Percentiles rank a stretch among this genome's conserved stretches.
Conservation (phyloP, 2,888 invertebrate species). For the Habroteleia sp. region DNA sequence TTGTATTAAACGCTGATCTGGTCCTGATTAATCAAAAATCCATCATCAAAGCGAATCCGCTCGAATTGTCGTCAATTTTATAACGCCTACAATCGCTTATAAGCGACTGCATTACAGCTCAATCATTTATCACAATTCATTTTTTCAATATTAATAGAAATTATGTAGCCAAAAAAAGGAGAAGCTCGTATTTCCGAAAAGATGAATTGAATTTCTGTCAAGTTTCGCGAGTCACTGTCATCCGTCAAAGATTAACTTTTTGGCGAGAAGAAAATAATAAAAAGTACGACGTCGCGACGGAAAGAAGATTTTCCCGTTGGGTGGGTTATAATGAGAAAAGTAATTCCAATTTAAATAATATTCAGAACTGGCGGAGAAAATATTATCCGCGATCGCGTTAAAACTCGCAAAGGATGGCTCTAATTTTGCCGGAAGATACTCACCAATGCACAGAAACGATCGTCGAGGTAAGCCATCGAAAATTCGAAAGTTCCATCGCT, state of each 20-base stretch:
- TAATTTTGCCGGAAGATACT: slow-evolving; percentile 67
- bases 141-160: slow-evolving; percentile 14
- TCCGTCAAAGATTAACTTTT: slow-evolving; percentile 78
- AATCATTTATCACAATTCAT: not conserved
- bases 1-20: slow-evolving; percentile 28
- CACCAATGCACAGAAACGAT: slow-evolving; percentile 35
- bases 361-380: slow-evolving; percentile 74
- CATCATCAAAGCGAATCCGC: slow-evolving; percentile 5
- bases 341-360: slow-evolving; percentile 81
- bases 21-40: slow-evolving; percentile 40
- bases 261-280: slow-evolving; percentile 72
- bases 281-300: slow-evolving; percentile 71
- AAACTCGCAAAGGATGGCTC: slow-evolving; percentile 68
- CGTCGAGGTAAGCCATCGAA: slow-evolving; percentile 53
- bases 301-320: slow-evolving; percentile 79
- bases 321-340: slow-evolving; percentile 80
- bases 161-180: not conserved
- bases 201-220: slow-evolving; percentile 45
- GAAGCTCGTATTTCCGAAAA: slow-evolving; percentile 22
- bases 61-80: not conserved
- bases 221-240: slow-evolving; percentile 68
- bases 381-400: slow-evolving; percentile 74
- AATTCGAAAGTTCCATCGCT: slow-evolving; percentile 48
- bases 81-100: slow-evolving; percentile 12
- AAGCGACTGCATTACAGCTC: not conserved